These are phyloP conservation scores for Acanthopagrus latus DNA, from an alignment of 2,797 vertebrate species.

Conservation along the genomic window DNA sequence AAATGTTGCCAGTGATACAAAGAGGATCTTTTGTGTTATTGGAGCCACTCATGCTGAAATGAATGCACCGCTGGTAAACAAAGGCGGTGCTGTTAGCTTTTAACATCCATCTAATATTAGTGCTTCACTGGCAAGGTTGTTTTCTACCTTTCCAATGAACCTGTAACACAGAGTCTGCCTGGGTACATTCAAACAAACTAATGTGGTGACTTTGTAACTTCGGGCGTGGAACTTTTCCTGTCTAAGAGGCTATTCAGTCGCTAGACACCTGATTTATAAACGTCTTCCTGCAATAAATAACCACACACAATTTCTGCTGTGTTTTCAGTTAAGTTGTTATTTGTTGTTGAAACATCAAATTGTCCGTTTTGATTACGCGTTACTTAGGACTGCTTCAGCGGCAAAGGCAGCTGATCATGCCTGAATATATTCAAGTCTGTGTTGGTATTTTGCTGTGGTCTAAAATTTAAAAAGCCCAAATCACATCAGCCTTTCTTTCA, in stretches of 20 bases:
- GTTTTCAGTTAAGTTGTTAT: neutral
- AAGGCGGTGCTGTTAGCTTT: neutral
- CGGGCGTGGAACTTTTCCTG: neutral
- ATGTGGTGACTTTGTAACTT: constrained; percentile 5
- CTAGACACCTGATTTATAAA: constrained; percentile 5
- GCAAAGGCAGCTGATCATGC: neutral
- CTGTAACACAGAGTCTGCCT: neutral
- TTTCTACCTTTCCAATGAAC: constrained; percentile 2
- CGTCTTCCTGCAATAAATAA: neutral
- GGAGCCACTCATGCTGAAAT: neutral
- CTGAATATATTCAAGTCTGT: neutral
- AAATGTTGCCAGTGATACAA: neutral
- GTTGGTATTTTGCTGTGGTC: neutral
- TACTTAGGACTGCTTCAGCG: neutral
- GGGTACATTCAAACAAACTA: neutral
- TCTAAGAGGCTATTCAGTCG: neutral
- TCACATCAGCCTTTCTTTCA: neutral
- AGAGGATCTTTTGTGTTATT: neutral
- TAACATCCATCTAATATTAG: constrained; percentile 9
- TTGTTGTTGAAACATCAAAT: constrained; percentile 6
- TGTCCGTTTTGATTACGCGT: constrained; percentile 13
- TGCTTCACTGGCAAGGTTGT: constrained; percentile 10
- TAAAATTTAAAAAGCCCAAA: neutral
- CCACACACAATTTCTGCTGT: neutral
- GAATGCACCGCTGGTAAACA: neutral